phyloP scores from a whole-genome alignment of 2,113 vertebrate species.

The Centropus unirufus region DNA sequence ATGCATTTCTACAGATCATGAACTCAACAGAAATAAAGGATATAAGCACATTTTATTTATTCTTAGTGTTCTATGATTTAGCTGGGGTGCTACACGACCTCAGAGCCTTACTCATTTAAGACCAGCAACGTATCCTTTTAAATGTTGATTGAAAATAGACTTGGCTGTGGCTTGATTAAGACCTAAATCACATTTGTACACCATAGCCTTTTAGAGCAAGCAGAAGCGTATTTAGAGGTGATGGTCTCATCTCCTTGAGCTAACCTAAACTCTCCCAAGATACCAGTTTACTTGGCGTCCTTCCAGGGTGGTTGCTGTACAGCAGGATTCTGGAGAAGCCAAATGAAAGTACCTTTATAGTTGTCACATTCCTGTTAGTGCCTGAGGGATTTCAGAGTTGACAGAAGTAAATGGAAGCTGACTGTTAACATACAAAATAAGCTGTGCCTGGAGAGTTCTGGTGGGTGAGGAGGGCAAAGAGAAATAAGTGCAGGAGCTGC shows the following conservation, averaged over 20 bases:
- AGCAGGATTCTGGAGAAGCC: background rate
- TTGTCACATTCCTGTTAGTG: background rate
- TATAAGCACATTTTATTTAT: background rate
- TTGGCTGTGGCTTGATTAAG: background rate
- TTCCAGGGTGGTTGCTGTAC: background rate
- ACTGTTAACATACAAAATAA: background rate
- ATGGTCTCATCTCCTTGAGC: background rate
- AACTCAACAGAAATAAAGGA: background rate
- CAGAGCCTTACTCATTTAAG: background rate
- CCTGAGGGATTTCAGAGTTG: conserved; percentile 19
- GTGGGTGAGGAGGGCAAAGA: background rate
- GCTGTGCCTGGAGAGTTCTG: background rate
- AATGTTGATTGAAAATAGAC: background rate
- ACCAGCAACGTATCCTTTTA: background rate
- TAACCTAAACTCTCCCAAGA: background rate
- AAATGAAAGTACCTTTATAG: background rate
- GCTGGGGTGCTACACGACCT: background rate
- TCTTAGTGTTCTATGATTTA: background rate
- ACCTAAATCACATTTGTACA: background rate
- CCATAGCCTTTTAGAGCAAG: background rate
- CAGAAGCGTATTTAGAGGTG: background rate
- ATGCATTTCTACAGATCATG: background rate
- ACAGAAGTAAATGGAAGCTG: background rate
- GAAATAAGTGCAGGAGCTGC: background rate
- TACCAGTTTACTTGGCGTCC: background rate